Conservation (phyloP, 1,140 invertebrate genomes). For the Drosophila jambulina region DNA sequence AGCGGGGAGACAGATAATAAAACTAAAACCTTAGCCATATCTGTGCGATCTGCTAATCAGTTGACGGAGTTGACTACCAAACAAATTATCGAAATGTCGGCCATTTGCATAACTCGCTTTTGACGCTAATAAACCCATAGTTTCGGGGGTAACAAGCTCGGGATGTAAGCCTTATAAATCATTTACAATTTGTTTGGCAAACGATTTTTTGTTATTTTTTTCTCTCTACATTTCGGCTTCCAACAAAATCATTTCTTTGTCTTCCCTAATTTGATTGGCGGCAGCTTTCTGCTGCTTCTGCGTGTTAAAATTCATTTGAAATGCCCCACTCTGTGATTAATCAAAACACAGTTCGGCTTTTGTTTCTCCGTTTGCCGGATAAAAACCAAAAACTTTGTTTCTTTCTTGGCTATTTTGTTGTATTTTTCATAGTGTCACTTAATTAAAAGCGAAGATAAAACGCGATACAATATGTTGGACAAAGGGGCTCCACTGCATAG, state of each 20-base stretch:
- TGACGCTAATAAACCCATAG: conserved; percentile 65
- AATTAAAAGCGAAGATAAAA: conserved; percentile 75
- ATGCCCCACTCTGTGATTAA: conserved; percentile 59
- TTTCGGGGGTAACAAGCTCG: conserved; percentile 64
- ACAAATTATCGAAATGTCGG: conserved; percentile 67
- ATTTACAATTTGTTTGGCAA: conserved; percentile 66
- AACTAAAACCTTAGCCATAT: conserved; percentile 56
- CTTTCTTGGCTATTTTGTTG: conserved; percentile 11
- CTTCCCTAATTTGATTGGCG: conserved; percentile 71
- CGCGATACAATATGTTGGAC: conserved; percentile 45
- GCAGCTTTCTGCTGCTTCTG: conserved; percentile 33
- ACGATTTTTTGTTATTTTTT: neutral
- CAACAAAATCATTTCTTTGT: conserved; percentile 72
- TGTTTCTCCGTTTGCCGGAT: conserved; percentile 25
- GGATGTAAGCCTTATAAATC: conserved; percentile 58
- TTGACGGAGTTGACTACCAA: conserved; percentile 61
- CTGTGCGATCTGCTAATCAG: conserved; percentile 74
- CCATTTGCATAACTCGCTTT: conserved; percentile 68
- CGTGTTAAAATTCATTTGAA: conserved; percentile 68
- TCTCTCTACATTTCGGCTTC: conserved; percentile 16
- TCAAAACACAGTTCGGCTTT: conserved; percentile 57
- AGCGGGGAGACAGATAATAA: conserved; percentile 24
- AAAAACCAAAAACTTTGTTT: conserved; percentile 34
- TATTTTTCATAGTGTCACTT: conserved; percentile 71
- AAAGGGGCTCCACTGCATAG: conserved; percentile 41